These are phyloP conservation scores for Rhogogaster chlorosoma DNA, from an alignment of 2,888 invertebrate species.

Conservation along the genomic window DNA sequence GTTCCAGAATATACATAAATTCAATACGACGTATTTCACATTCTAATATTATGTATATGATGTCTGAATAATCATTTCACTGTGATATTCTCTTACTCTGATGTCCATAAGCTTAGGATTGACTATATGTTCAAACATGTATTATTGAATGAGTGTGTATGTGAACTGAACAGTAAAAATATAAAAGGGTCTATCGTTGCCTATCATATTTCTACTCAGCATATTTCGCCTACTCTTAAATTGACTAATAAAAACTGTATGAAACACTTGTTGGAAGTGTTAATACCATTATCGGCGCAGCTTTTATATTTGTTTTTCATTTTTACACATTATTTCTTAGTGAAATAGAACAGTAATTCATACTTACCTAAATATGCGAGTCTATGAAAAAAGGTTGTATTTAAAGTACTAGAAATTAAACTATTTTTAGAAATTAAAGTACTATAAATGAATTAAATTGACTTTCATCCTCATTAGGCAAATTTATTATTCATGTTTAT, in stretches of 20 bases:
- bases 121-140: neutral
- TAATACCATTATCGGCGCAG: neutral
- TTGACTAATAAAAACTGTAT: neutral
- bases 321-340: neutral
- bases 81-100: neutral
- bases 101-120: neutral
- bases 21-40: neutral
- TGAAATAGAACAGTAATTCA: neutral
- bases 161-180: neutral
- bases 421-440: neutral
- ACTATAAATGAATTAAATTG: conserved; percentile 33
- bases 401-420: neutral
- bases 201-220: neutral
- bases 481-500: conserved; percentile 66
- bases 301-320: neutral
- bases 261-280: neutral
- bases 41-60: neutral
- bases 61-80: neutral
- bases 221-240: neutral
- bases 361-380: neutral
- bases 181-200: neutral
- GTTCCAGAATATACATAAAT: neutral
- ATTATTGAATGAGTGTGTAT: neutral
- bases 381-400: neutral
- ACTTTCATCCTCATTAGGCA: conserved; percentile 63